phyloP scores from a whole-genome alignment of 2,888 invertebrate species.

The Cistogaster globosa region DNA sequence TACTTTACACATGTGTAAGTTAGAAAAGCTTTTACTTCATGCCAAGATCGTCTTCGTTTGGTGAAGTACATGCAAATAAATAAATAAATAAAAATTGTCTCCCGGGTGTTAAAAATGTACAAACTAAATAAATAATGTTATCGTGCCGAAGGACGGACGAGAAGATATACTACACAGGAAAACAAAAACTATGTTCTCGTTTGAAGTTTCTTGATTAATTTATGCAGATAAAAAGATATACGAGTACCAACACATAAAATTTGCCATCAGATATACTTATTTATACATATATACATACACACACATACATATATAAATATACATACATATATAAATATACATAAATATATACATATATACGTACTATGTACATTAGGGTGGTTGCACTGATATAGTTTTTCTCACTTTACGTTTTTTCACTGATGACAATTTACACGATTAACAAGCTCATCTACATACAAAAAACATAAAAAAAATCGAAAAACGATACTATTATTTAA shows the following conservation, averaged over 20 bases:
- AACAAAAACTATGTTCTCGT: conserved; percentile 64
- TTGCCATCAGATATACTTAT: conserved; percentile 27
- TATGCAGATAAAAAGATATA: conserved; percentile 60
- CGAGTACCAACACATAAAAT: conserved; percentile 27
- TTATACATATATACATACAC: not conserved
- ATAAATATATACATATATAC: not conserved
- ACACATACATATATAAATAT: not conserved
- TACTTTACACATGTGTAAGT: not conserved
- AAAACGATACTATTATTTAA: too few relatives aligned
- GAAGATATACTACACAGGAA: conserved; percentile 66
- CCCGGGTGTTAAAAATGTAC: conserved; percentile 60
- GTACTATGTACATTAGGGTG: not conserved
- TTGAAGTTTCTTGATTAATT: conserved; percentile 68
- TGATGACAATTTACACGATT: too few relatives aligned
- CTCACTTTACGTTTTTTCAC: too few relatives aligned
- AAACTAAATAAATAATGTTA: conserved; percentile 66
- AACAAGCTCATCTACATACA: too few relatives aligned
- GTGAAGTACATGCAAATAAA: conserved; percentile 6
- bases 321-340: not conserved
- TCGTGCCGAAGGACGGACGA: conserved; percentile 59
- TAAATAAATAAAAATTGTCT: conserved; percentile 69
- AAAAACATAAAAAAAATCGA: too few relatives aligned
- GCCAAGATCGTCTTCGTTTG: not conserved
- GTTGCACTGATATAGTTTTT: not conserved
- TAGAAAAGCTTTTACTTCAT: not conserved